These are phyloP conservation scores for Rotaria socialis DNA, from an alignment of 2,888 invertebrate genomes.

Conservation along the genomic window DNA sequence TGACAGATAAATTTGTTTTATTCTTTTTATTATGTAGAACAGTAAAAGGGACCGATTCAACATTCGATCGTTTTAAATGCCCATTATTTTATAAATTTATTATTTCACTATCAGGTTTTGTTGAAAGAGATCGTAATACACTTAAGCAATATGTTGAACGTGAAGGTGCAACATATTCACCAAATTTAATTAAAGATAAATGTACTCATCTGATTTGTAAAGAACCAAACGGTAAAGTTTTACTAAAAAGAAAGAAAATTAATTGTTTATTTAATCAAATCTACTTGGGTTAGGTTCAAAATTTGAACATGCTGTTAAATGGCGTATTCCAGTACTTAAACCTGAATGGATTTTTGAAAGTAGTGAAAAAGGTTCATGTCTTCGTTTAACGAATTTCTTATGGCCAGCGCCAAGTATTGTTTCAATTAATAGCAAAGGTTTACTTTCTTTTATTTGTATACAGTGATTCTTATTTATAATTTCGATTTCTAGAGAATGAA, in stretches of 20 bases:
- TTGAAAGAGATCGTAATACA: constrained; percentile 37
- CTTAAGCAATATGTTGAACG: constrained; percentile 40
- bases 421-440: not conserved
- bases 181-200: constrained; percentile 41
- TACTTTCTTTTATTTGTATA: too few relatives aligned
- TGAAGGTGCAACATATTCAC: constrained; percentile 44
- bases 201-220: constrained; percentile 44
- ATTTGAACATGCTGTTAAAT: constrained; percentile 42
- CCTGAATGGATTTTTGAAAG: constrained; percentile 46
- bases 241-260: not conserved
- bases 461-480: not conserved
- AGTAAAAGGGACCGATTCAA: constrained; percentile 43
- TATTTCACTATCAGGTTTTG: constrained; percentile 43
- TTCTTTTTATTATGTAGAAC: constrained; percentile 20
- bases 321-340: constrained; percentile 42
- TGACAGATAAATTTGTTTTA: not conserved
- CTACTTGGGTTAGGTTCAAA: not conserved
- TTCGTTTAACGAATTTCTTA: constrained; percentile 39
- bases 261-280: not conserved
- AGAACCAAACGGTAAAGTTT: constrained; percentile 37
- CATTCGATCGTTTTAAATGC: constrained; percentile 45
- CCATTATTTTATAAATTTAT: constrained; percentile 43
- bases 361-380: constrained; percentile 41
- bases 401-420: not conserved
- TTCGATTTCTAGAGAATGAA: not conserved